Base-by-base conservation (phyloP, 2,113 vertebrate genomes). In the Pelobates fuscus region DNA sequence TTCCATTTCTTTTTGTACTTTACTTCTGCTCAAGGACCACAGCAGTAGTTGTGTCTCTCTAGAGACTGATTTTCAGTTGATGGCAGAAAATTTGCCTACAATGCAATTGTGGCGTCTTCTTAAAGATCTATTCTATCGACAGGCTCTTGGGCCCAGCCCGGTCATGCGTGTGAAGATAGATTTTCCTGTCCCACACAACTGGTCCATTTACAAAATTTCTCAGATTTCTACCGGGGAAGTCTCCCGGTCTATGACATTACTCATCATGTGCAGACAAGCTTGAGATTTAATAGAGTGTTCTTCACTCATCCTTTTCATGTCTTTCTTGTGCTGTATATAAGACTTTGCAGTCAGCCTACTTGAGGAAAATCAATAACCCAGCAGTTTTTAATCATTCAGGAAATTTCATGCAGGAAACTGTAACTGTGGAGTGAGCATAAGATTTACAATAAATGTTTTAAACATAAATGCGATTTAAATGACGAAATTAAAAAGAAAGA, bases 121-220 rank as follows among this genome's bases (percentile, higher is more conserved):
- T 67, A 67, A 75, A 75, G 71, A 75, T 75, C 71, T 24, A 67
- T 67, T 66, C n/a, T 75, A 75, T 75, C 20, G 71, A 75, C 71
- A 67, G 24, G 15, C 49, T 67, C 11, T 49, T 67, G 54, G 62
- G 37, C 37, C 52, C 32, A 67, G 52, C 57, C 32, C 54, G 67
- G 24, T 52, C 71, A 67, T 75, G 71, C 41, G 37, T 75, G 62
- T 67, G 62, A 67, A 66, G 32, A 75, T 75, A 67, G 71, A 75
- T 75, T 75, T 75, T 67, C 30, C 32, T 75, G 63, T 67, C 63
- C 71, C 32, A 67, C 62, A 23, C 60, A 55, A 75, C 71, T 75
- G 63, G 62, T 67, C 63, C 29, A 52, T 65, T 67, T 75, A 75
- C 63, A 75, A 57, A 75, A 67, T 18, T 59, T 67, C 63, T 65